Base-by-base conservation (phyloP, 2,113 vertebrate species). In the Sigmodon hispidus region DNA sequence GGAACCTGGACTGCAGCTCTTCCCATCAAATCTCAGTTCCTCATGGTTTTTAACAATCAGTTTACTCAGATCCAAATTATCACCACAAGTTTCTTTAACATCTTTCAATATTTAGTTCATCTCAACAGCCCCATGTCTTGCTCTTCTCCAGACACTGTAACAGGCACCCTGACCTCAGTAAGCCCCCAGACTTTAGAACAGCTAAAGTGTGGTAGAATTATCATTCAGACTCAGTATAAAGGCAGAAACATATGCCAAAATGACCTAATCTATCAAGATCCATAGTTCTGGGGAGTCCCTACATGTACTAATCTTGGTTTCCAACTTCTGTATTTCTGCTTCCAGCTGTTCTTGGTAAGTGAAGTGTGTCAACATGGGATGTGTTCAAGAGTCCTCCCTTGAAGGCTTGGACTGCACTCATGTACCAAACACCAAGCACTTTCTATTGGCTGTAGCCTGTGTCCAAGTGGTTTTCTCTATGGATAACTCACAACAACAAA, bases 61-160 rank as follows among this genome's bases (percentile, higher is more conserved):
- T 91, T 91, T 89, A 87, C 91, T 90, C 17, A 22, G 65, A 89
- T 76, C 45, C 89, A 59, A 91, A 86, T 83, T 50, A 89, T 91
- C 86, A 89, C 76, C 75, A 65, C 45, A 72, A 45, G 34, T 34
- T 67, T 50, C 72, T 77, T 87, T 50, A 15, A 67, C 40, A 6
- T 63, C 8, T 40, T 57, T n/a, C 52, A 26, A 88, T 24, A 7
- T 55, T 40, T 76, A 43, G 16, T 70, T 65, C 79, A 89, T 73
- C 45, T 92, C 52, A n/a, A n/a, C 0, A 65, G 48, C 57, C 48
- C 69, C 89, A 3, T 11, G 43, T 29, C 89, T 88, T 63, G 84
- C 24, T 67, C n/a, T 31, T 50, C 50, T 24, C 85, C 12, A 81
- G 9, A 91, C 7, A 10, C 5, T 29, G 7, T 43, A 43, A 43